Evolutionary conservation across 2,888 invertebrate species (phyloP).

Genomic region (Phrixothrix hirtus): DNA sequence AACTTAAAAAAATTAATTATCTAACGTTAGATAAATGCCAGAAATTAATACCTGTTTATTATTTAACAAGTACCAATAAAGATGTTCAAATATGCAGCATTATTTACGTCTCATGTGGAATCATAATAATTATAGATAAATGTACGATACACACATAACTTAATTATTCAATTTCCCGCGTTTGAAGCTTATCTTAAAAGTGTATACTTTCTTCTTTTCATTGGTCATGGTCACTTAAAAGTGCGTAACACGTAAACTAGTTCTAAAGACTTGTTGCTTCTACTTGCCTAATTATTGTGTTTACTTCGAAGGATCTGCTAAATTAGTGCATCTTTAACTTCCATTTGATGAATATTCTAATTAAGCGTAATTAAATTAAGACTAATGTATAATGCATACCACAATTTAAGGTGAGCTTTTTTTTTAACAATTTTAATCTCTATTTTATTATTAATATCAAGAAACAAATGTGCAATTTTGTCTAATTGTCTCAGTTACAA

Average conservation of each 20-base stretch:
- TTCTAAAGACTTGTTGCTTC: slow-evolving; percentile 14
- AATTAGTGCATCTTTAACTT: no score
- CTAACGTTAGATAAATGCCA: slow-evolving; percentile 5
- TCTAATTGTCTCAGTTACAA: no score
- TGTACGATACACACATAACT: slow-evolving; percentile 10
- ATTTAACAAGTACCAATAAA: slow-evolving; percentile 5
- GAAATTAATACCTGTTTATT: slow-evolving; percentile 11
- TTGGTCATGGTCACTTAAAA: slow-evolving; percentile 20
- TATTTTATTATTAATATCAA: no score
- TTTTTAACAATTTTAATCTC: no score
- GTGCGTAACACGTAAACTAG: slow-evolving; percentile 17
- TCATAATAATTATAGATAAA: slow-evolving; percentile 19
- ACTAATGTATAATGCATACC: no score
- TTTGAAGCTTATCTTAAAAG: slow-evolving; percentile 7
- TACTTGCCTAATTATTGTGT: slow-evolving; percentile 20
- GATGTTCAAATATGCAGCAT: slow-evolving; percentile 3
- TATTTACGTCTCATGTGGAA: slow-evolving; percentile 5
- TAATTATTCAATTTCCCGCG: slow-evolving; percentile 13
- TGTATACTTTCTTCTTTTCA: slow-evolving; percentile 5
- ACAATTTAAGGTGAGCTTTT: no score
- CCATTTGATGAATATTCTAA: no score
- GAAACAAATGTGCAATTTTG: no score
- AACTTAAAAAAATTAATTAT: slow-evolving; percentile 23
- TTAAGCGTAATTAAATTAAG: no score
- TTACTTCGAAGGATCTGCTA: slow-evolving; percentile 6